These are phyloP conservation scores for Macquaria ambigua DNA, from an alignment of 2,113 vertebrate genomes.

Conservation along the genomic window DNA sequence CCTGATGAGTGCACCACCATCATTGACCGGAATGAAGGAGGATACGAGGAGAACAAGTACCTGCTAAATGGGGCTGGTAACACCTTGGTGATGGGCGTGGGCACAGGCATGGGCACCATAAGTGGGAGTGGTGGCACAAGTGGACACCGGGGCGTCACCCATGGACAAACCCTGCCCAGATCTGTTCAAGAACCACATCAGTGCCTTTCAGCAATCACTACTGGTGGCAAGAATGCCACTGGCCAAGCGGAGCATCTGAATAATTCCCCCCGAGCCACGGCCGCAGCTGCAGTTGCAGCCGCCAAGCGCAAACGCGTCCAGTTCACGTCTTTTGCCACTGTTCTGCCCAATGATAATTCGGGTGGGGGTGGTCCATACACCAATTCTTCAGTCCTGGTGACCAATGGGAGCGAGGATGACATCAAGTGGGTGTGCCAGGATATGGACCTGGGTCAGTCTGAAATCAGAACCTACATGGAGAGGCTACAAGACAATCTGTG, in stretches of 20 bases:
- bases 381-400: constrained; percentile 91
- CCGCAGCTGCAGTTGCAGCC: constrained; percentile 70
- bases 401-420: constrained; percentile 92
- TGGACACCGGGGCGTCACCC: constrained; percentile 73
- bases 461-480: constrained; percentile 97
- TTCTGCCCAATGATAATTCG: constrained; percentile 90
- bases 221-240: constrained; percentile 85
- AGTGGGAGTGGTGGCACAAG: constrained; percentile 50
- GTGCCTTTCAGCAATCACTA: constrained; percentile 80
- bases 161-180: constrained; percentile 88
- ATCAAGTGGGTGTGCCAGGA: constrained; percentile 99
- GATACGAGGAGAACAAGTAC: constrained; percentile 94
- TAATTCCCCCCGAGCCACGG: constrained; percentile 84
- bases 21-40: constrained; percentile 90
- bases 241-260: constrained; percentile 86
- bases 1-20: constrained; percentile 91
- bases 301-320: constrained; percentile 96
- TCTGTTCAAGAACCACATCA: constrained; percentile 87
- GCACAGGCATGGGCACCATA: constrained; percentile 61
- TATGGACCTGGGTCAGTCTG: constrained; percentile 93
- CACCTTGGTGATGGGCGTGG: constrained; percentile 87
- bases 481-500: constrained; percentile 98
- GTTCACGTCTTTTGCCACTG: constrained; percentile 96
- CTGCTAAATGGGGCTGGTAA: constrained; percentile 89
- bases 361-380: constrained; percentile 87